Percentiles rank a stretch among this genome's conserved stretches.
Conservation (phyloP, 2,113 vertebrate genomes). For the Aldabrachelys gigantea region DNA sequence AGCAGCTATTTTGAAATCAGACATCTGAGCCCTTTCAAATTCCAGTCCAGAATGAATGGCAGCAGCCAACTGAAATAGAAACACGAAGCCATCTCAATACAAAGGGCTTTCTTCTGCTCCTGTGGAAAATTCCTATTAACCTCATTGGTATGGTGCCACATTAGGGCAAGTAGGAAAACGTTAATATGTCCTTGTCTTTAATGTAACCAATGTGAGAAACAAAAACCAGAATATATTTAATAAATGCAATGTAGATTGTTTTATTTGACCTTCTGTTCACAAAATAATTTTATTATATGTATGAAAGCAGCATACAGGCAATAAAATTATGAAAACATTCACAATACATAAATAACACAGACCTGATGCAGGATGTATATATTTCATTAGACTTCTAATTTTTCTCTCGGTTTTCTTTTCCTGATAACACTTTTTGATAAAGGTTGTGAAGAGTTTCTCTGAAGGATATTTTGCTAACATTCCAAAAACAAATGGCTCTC, state of each 20-base stretch:
- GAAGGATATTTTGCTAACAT: slow-evolving; percentile 51
- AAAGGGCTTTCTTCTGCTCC: slow-evolving; percentile 5
- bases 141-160: background rate
- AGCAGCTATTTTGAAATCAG: background rate
- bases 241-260: slow-evolving; percentile 68
- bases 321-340: slow-evolving; percentile 81
- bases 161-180: slow-evolving; percentile 5
- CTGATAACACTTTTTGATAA: slow-evolving; percentile 49
- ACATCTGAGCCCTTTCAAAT: background rate
- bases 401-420: slow-evolving; percentile 63
- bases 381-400: slow-evolving; percentile 42
- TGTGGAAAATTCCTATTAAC: slow-evolving; percentile 21
- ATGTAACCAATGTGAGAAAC: background rate
- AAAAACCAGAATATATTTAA: slow-evolving; percentile 49
- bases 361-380: slow-evolving; percentile 75
- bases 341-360: slow-evolving; percentile 78
- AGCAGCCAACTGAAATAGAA: background rate
- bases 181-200: background rate
- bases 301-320: slow-evolving; percentile 86
- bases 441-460: slow-evolving; percentile 33
- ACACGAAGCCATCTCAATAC: background rate
- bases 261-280: slow-evolving; percentile 77
- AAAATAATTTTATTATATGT: slow-evolving; percentile 87
- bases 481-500: slow-evolving; percentile 51
- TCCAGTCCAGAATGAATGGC: background rate